Conservation (phyloP, 2,797 vertebrate genomes). For the Meriones psammophilus region DNA sequence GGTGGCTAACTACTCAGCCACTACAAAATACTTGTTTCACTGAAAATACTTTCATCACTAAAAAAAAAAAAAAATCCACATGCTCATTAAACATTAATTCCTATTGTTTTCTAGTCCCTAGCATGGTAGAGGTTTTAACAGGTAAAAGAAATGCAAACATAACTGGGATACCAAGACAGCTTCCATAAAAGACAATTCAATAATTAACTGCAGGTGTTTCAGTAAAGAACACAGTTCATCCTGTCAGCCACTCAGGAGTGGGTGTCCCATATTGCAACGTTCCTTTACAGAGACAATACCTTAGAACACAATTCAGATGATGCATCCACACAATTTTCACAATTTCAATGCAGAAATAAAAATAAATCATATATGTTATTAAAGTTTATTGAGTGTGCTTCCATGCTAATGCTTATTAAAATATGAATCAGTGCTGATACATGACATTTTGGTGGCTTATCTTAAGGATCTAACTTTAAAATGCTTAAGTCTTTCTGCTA, state of each 20-base stretch:
- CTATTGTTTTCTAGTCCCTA: neutral
- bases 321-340: neutral
- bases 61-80: neutral
- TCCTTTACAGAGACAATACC: slow-evolving; percentile 51
- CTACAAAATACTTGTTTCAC: slow-evolving; percentile 29
- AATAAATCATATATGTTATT: slow-evolving; percentile 24
- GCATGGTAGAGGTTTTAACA: neutral
- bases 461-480: slow-evolving; percentile 53
- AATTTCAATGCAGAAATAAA: slow-evolving; percentile 51
- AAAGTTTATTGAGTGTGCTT: slow-evolving; percentile 3
- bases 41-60: neutral
- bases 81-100: neutral
- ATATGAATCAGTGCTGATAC: slow-evolving; percentile 28
- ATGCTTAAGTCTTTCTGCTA: slow-evolving; percentile 11
- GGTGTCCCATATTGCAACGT: neutral
- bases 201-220: slow-evolving; percentile 19
- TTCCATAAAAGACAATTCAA: slow-evolving; percentile 64
- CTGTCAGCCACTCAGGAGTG: slow-evolving; percentile 12
- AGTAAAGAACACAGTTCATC: slow-evolving; percentile 12
- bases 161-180: neutral
- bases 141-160: slow-evolving; percentile 37
- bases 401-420: slow-evolving; percentile 58
- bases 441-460: slow-evolving; percentile 27
- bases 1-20: neutral
- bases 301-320: slow-evolving; percentile 41